Evolutionary conservation across 2,888 invertebrate species (phyloP).

Genomic region (Rhopalosiphum nymphaeae): DNA sequence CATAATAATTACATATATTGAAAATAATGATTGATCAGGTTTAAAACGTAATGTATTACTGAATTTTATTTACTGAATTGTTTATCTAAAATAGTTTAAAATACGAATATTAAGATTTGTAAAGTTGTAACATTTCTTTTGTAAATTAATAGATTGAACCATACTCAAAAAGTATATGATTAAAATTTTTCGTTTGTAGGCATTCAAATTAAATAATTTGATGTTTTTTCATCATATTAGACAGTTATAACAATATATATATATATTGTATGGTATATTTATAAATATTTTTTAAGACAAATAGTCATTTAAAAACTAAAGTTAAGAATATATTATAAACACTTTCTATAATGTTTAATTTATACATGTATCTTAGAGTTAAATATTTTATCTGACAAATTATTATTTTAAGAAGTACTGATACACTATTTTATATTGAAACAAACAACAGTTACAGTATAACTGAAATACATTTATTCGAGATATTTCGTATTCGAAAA

Average conservation of each 20-base stretch:
- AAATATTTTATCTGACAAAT: not conserved
- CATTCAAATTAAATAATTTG: not conserved
- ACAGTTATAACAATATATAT: not conserved
- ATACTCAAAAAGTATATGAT: not conserved
- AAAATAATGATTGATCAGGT: not conserved
- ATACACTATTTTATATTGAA: not conserved
- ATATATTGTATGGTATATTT: not conserved
- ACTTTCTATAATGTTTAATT: not conserved
- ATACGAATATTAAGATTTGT: not conserved
- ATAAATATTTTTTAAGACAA: not conserved
- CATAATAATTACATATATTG: not conserved
- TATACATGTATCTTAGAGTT: not conserved
- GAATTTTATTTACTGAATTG: not conserved
- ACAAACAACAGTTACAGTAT: not conserved
- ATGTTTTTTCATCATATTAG: not conserved
- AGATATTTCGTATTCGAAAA: conserved; percentile 40
- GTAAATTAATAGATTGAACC: not conserved
- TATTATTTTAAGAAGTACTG: not conserved
- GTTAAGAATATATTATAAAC: not conserved
- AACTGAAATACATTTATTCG: not conserved
- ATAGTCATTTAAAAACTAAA: not conserved
- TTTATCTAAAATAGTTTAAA: not conserved
- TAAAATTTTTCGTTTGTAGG: not conserved
- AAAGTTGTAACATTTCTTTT: not conserved
- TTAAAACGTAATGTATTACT: not conserved